phyloP scores from a whole-genome alignment of 1,140 invertebrate species.

The Mycetomoellerius zeteki region DNA sequence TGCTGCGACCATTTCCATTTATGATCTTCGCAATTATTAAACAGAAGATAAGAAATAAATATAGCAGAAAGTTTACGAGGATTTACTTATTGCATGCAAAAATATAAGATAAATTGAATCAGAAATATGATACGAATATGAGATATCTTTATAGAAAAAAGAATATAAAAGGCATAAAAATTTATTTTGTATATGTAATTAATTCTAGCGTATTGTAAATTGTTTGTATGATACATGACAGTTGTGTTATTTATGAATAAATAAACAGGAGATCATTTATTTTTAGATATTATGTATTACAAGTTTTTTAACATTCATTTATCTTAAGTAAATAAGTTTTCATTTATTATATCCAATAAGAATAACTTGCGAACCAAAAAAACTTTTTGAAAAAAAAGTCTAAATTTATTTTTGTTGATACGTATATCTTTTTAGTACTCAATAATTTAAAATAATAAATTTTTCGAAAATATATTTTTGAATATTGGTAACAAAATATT shows the following conservation, averaged over 20 bases:
- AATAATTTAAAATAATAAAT: background rate
- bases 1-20: background rate
- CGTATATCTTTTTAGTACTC: background rate
- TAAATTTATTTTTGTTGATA: background rate
- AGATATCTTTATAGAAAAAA: background rate
- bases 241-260: constrained; percentile 19
- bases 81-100: constrained; percentile 10
- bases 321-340: background rate
- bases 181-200: constrained; percentile 23
- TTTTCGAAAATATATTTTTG: background rate
- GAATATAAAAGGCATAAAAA: background rate
- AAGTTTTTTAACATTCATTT: background rate
- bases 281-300: constrained; percentile 9
- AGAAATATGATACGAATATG: background rate
- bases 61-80: background rate
- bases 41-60: background rate
- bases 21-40: background rate
- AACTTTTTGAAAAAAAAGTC: background rate
- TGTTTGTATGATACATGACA: constrained; percentile 2
- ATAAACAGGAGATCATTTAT: constrained; percentile 22
- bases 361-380: background rate
- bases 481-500: background rate
- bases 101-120: constrained; percentile 12
- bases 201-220: constrained; percentile 19
- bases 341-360: background rate